Evolutionary conservation across 2,113 vertebrate genomes (phyloP).

Genomic region (Chrysochloris asiatica): DNA sequence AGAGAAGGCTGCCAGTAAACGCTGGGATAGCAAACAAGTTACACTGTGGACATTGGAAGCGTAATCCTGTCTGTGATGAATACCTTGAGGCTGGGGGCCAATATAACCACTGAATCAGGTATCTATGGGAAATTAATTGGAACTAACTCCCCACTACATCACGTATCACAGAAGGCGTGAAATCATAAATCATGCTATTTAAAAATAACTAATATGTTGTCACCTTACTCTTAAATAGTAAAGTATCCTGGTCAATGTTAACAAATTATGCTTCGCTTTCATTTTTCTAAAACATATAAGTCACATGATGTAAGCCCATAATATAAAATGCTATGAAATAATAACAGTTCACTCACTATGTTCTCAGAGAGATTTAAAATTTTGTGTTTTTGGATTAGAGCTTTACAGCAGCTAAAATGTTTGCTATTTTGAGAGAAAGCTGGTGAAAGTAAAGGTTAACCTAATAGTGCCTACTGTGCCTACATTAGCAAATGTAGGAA

Average conservation of each 20-base stretch:
- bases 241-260: not conserved
- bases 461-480: slow-evolving; percentile 68
- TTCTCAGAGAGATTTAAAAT: slow-evolving; percentile 50
- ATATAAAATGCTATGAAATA: not conserved
- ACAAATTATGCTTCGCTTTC: slow-evolving; percentile 10
- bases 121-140: not conserved
- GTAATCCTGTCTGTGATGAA: not conserved
- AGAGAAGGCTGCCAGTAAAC: not conserved
- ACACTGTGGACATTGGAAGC: not conserved
- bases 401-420: slow-evolving; percentile 8
- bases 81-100: not conserved
- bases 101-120: not conserved
- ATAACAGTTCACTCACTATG: slow-evolving; percentile 8
- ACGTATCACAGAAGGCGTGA: not conserved
- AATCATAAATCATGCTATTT: not conserved
- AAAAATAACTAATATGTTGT: slow-evolving; percentile 34
- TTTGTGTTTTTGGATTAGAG: slow-evolving; percentile 21
- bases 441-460: slow-evolving; percentile 73
- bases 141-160: not conserved
- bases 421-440: slow-evolving; percentile 61
- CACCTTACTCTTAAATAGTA: not conserved
- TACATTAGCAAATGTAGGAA: slow-evolving; percentile 57
- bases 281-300: not conserved
- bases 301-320: slow-evolving; percentile 7
- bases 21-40: not conserved